Base-by-base conservation (phyloP, 2,888 invertebrate genomes). In the Reticulitermes lucifugus region DNA sequence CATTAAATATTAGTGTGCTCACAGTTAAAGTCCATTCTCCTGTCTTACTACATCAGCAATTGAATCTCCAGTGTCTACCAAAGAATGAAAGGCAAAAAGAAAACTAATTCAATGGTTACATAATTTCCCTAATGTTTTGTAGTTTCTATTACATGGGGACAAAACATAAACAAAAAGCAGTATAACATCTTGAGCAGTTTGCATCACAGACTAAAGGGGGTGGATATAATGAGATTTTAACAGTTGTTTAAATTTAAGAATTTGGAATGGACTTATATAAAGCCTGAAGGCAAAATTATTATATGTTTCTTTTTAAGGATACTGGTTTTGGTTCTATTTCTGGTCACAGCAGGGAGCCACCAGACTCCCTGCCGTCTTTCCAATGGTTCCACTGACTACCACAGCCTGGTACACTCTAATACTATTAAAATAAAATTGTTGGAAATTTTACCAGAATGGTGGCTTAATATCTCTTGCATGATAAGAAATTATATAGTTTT, bases 251-350 rank as follows among this genome's bases (percentile, higher is more conserved):
- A 86, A 83, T 86, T 85, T 79, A 85, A 84, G 83, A 81, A 79
- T 51, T 55, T 25, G 71, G 71, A 75, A 75, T 75, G 43, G 43
- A 75, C 46, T 75, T 75, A 75, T n/a, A 83, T 21, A 21, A 55
- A 79, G 75, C 81, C 59, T 83, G 9, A 79, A 46, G 77, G 65
- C 35, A 84, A 81, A 80, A 84, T 60, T 71, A 70, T 59, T 70
- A 80, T 80, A 83, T 71, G 29, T n/a, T 70, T 43, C 2, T 46
- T 80, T 55, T 80, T 35, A 43, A 79, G 18, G 71, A 75, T 79
- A 86, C 85, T 71, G 83, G 86, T 86, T 86, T 85, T 85, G 83
- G 85, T 86, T 86, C 83, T 81, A 86, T 85, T 85, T 86, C 80
- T 85, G 22, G 65, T 29, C 85, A 25, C 86, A 86, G 86, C 85